Percentiles rank a stretch among this genome's conserved stretches.
Evolutionary conservation across 2,797 vertebrate species (phyloP).

Genomic region (Megalops cyprinoides): DNA sequence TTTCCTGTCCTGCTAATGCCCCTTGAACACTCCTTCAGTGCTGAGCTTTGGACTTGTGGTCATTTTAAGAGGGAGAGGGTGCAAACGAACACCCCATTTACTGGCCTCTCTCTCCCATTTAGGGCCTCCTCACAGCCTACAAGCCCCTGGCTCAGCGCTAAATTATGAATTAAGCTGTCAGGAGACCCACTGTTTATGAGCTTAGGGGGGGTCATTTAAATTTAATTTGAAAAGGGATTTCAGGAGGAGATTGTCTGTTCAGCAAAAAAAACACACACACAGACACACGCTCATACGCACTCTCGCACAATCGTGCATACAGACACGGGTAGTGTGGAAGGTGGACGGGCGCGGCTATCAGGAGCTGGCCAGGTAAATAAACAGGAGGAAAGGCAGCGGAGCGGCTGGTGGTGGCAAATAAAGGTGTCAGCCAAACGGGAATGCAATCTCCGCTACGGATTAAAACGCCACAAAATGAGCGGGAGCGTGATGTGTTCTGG

Average conservation of each 20-base stretch:
- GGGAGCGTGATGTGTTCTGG: not conserved
- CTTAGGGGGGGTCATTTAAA: slow-evolving; percentile 74
- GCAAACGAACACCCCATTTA: slow-evolving; percentile 76
- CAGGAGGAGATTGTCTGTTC: slow-evolving; percentile 72
- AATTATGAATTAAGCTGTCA: slow-evolving; percentile 81
- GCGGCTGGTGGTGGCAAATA: not conserved
- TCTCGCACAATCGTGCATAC: not conserved
- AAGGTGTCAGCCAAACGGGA: slow-evolving; percentile 4
- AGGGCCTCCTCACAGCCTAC: slow-evolving; percentile 67
- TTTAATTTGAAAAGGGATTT: slow-evolving; percentile 85
- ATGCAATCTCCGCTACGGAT: slow-evolving; percentile 11
- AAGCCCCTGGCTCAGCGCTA: slow-evolving; percentile 76
- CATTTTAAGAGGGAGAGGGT: slow-evolving; percentile 74
- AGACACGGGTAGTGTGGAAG: not conserved
- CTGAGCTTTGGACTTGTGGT: slow-evolving; percentile 75
- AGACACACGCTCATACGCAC: slow-evolving; percentile 52
- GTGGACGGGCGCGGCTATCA: not conserved
- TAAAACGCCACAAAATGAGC: not conserved
- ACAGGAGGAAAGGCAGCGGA: not conserved
- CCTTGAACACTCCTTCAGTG: slow-evolving; percentile 56
- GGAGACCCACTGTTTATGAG: slow-evolving; percentile 75
- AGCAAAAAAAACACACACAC: slow-evolving; percentile 64
- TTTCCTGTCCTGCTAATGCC: slow-evolving; percentile 49
- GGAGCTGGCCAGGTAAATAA: slow-evolving; percentile 29
- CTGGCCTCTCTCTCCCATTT: slow-evolving; percentile 70